A percentile compares a stretch with the other conserved stretches of the same genome.
Conservation (phyloP, 1,140 invertebrate species). For the Drosophila rufa region DNA sequence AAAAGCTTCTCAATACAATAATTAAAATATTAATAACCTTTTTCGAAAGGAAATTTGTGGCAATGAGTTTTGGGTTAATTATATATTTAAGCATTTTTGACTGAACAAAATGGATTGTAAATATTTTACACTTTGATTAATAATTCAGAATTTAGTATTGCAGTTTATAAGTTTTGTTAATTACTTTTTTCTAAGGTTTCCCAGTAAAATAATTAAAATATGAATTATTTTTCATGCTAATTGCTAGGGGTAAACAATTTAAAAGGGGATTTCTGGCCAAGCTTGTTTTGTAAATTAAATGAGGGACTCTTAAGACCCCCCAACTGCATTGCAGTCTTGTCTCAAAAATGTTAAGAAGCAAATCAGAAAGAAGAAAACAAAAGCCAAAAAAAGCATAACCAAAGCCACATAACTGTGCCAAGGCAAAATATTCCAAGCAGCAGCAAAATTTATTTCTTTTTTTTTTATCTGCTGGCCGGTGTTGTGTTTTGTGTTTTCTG, state of each 20-base stretch:
- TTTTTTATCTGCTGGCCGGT: slow-evolving; percentile 10
- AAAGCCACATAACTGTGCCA: slow-evolving; percentile 79
- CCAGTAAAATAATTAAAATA: not conserved
- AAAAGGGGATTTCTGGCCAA: slow-evolving; percentile 1
- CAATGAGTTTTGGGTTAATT: not conserved
- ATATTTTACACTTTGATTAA: not conserved
- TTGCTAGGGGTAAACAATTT: not conserved
- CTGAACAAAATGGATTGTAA: not conserved
- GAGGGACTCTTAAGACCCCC: not conserved
- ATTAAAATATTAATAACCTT: slow-evolving; percentile 31
- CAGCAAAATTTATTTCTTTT: slow-evolving; percentile 36
- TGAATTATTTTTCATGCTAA: not conserved
- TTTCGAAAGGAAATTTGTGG: slow-evolving; percentile 26
- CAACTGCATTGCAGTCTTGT: not conserved
- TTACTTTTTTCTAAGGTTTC: not conserved
- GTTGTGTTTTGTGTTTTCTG: slow-evolving; percentile 15
- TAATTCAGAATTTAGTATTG: not conserved
- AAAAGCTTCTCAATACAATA: slow-evolving; percentile 30
- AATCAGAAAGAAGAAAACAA: slow-evolving; percentile 26
- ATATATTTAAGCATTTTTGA: not conserved
- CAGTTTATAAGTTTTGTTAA: not conserved
- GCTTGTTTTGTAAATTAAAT: slow-evolving; percentile 3
- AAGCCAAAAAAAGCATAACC: slow-evolving; percentile 36
- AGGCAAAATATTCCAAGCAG: slow-evolving; percentile 53
- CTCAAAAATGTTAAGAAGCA: slow-evolving; percentile 16